These are phyloP conservation scores for Hypothenemus hampei DNA, from an alignment of 1,140 invertebrate species.

Conservation along the genomic window DNA sequence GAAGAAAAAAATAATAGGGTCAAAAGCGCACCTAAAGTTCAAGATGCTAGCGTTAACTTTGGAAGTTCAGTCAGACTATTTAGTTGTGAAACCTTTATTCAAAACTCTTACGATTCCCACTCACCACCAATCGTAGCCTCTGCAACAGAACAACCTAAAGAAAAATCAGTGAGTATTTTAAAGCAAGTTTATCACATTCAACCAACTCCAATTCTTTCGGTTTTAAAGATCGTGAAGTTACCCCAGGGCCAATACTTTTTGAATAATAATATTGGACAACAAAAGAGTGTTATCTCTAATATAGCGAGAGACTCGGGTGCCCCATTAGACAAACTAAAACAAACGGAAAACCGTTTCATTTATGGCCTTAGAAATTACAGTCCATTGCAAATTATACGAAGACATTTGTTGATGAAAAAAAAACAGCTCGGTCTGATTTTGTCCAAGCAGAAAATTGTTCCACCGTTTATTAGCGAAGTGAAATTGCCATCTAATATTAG, in stretches of 20 bases:
- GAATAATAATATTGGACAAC: too few species aligned
- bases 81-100: slow-evolving; percentile 6
- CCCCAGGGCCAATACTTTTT: too few species aligned
- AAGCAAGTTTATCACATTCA: too few species aligned
- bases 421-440: slow-evolving; percentile 1
- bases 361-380: slow-evolving; percentile 4
- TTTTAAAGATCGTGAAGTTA: too few species aligned
- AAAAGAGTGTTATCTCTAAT: too few species aligned
- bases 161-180: neutral
- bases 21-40: neutral
- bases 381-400: slow-evolving; percentile 13
- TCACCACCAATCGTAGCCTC: neutral
- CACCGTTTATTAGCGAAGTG: neutral
- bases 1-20: too few species aligned
- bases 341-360: too few species aligned
- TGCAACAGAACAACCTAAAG: neutral
- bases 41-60: neutral
- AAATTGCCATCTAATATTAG: neutral
- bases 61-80: neutral
- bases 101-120: neutral
- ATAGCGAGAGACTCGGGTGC: too few species aligned
- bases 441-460: neutral
- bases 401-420: slow-evolving; percentile 11
- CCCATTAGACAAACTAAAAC: too few species aligned
- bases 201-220: too few species aligned